Conservation (phyloP, 1,140 invertebrate genomes). For the Leptopilina clavipes region DNA sequence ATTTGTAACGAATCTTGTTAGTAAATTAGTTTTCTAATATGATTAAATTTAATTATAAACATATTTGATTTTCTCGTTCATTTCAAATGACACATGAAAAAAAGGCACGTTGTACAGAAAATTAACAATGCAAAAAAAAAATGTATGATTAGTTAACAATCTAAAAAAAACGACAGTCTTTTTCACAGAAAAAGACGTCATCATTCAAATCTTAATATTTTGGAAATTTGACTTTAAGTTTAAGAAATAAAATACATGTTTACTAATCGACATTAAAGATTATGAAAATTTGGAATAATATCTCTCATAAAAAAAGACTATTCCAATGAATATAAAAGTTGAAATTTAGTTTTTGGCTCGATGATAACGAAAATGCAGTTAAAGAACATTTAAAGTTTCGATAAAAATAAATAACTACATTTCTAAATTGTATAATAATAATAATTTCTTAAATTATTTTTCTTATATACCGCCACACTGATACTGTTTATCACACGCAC, state of each 20-base stretch:
- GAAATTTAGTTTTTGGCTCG: conserved; percentile 47
- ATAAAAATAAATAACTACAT: conserved; percentile 29
- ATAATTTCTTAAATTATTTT: conserved; percentile 2
- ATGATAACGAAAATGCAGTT: conserved; percentile 43
- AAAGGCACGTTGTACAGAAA: conserved; percentile 19
- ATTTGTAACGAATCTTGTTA: background rate
- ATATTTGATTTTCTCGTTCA: background rate
- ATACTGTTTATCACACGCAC: background rate
- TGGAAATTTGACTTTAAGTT: background rate
- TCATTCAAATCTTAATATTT: background rate
- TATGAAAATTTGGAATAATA: background rate
- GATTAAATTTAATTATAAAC: background rate
- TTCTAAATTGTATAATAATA: background rate
- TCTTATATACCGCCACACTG: background rate
- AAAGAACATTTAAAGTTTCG: conserved; percentile 13
- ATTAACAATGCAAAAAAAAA: conserved; percentile 10
- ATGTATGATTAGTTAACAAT: background rate
- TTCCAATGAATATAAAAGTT: conserved; percentile 49
- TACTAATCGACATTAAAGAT: conserved; percentile 22
- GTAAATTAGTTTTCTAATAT: background rate
- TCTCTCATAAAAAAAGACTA: background rate
- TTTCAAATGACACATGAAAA: conserved; percentile 20
- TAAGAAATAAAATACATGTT: conserved; percentile 17
- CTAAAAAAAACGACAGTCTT: background rate
- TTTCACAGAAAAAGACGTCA: background rate